Conservation (phyloP, 1,140 invertebrate species). For the Panulirus ornatus region DNA sequence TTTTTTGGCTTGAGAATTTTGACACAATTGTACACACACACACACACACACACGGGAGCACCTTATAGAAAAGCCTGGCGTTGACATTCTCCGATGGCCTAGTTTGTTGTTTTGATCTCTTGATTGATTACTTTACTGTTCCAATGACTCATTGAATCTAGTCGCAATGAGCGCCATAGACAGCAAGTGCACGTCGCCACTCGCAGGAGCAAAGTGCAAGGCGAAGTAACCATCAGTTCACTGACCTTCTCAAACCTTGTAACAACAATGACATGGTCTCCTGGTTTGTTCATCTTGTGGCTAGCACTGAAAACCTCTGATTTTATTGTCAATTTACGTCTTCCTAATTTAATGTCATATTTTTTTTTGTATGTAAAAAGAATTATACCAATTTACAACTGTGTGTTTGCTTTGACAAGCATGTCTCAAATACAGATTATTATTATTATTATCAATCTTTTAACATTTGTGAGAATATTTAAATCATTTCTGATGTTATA, state of each 20-base stretch:
- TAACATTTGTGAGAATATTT: too few relatives aligned
- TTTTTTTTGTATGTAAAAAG: too few relatives aligned
- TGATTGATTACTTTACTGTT: conserved; percentile 44
- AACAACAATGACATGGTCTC: conserved; percentile 24
- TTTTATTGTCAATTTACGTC: neutral
- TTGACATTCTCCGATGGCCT: conserved; percentile 32
- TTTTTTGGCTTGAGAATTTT: too few relatives aligned
- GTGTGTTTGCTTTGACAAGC: too few relatives aligned
- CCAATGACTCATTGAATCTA: conserved; percentile 71
- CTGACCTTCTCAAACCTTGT: neutral
- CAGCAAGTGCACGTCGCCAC: conserved; percentile 27
- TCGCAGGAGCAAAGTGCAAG: conserved; percentile 10
- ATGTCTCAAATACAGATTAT: too few relatives aligned
- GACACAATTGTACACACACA: too few relatives aligned
- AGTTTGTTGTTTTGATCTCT: conserved; percentile 54
- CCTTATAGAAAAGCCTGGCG: neutral
- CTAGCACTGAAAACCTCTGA: conserved; percentile 1
- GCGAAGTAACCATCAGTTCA: neutral
- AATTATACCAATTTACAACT: too few relatives aligned
- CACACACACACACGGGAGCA: too few relatives aligned
- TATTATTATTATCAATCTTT: too few relatives aligned
- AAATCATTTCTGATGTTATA: too few relatives aligned
- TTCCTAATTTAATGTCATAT: neutral
- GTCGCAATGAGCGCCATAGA: conserved; percentile 61
- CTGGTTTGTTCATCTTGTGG: conserved; percentile 18